Evolutionary conservation across 2,888 invertebrate genomes (phyloP).

Genomic region (Sicus ferrugineus): DNA sequence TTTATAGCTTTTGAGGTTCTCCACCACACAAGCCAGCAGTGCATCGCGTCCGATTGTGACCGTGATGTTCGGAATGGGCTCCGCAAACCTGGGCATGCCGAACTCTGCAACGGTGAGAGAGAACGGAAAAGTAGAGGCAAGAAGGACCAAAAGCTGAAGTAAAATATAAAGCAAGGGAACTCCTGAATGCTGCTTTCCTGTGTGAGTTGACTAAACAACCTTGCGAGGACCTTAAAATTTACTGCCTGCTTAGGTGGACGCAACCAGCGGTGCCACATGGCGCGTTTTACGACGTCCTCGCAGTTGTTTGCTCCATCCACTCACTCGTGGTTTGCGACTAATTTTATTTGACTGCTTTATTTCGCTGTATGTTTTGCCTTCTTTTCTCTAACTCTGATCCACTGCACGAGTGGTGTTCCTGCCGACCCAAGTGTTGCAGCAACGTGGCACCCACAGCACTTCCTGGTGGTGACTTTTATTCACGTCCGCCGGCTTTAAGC

Average conservation of each 20-base stretch:
- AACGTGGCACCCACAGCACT: too few species aligned
- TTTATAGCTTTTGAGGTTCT: constrained; percentile 86
- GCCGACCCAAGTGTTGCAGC: too few species aligned
- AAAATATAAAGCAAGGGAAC: neutral
- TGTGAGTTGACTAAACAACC: neutral
- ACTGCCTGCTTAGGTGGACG: neutral
- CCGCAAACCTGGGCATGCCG: constrained; percentile 81
- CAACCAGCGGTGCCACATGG: neutral
- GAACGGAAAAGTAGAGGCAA: neutral
- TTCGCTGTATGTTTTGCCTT: too few species aligned
- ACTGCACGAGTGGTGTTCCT: too few species aligned
- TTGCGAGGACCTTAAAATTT: neutral
- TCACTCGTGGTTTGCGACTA: constrained; percentile 7
- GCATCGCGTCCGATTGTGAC: constrained; percentile 89
- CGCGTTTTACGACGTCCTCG: neutral
- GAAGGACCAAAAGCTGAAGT: neutral
- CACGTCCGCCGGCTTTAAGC: too few species aligned
- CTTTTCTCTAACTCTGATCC: too few species aligned
- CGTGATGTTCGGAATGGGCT: constrained; percentile 89
- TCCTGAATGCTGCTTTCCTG: neutral
- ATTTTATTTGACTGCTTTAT: constrained; percentile 10
- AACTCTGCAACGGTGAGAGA: constrained; percentile 48
- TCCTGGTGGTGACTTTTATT: too few species aligned
- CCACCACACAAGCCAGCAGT: constrained; percentile 86
- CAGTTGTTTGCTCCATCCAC: neutral